Conservation (phyloP, 2,797 vertebrate species). For the Aldrovandia affinis region DNA sequence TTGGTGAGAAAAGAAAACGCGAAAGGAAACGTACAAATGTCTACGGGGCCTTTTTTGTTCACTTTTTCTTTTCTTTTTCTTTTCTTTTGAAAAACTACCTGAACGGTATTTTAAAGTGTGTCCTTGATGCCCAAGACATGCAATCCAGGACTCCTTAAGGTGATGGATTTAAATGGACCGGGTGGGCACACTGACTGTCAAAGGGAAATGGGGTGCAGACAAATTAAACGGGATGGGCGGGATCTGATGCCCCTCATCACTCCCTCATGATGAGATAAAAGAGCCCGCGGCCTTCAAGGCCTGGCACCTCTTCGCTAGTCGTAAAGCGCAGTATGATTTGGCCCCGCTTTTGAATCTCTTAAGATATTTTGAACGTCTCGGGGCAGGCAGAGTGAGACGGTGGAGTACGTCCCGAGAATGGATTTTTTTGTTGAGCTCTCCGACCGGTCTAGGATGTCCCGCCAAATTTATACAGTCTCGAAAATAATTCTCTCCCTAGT, state of each 20-base stretch:
- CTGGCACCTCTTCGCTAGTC: not conserved
- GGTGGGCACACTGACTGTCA: too few relatives aligned
- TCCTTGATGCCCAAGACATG: not conserved
- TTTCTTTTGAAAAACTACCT: not conserved
- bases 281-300: not conserved
- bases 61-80: not conserved
- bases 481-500: not conserved
- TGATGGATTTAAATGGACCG: not conserved
- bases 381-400: not conserved
- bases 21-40: not conserved
- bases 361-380: not conserved
- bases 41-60: not conserved
- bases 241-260: not conserved
- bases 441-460: not conserved
- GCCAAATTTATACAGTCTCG: not conserved
- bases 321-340: not conserved
- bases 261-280: not conserved
- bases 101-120: not conserved
- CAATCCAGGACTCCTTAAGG: not conserved
- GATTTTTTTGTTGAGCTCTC: not conserved
- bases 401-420: not conserved
- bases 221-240: not conserved
- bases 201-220: not conserved
- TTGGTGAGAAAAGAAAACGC: not conserved
- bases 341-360: not conserved